These are phyloP conservation scores for Helicoverpa armigera DNA, from an alignment of 1,140 invertebrate species.

Conservation along the genomic window DNA sequence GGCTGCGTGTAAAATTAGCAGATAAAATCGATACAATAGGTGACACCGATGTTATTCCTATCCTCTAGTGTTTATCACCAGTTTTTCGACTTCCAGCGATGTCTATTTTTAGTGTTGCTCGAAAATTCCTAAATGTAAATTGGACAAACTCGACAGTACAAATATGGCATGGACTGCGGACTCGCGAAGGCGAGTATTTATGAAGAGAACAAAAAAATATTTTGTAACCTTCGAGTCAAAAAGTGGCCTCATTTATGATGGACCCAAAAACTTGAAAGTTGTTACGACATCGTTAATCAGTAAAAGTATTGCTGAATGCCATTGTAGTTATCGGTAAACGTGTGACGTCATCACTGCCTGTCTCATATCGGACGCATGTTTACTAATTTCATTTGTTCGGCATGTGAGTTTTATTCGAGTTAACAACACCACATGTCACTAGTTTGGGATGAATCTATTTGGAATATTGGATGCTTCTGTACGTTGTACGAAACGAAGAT, in stretches of 20 bases:
- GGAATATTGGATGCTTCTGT: slow-evolving; percentile 18
- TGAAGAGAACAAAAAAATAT: slow-evolving; percentile 1
- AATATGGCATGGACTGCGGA: slow-evolving; percentile 31
- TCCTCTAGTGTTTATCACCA: slow-evolving; percentile 25
- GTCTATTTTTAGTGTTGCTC: slow-evolving; percentile 39
- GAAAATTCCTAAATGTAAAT: slow-evolving; percentile 38
- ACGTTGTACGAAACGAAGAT: slow-evolving; percentile 26
- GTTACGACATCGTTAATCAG: slow-evolving; percentile 41
- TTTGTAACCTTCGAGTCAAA: slow-evolving; percentile 19
- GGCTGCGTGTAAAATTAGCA: slow-evolving; percentile 39
- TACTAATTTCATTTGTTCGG: slow-evolving; percentile 33
- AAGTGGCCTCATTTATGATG: slow-evolving; percentile 33
- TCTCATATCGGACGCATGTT: slow-evolving; percentile 42
- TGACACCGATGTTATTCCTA: slow-evolving; percentile 35
- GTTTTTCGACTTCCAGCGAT: slow-evolving; percentile 14
- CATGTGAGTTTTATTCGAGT: slow-evolving; percentile 40
- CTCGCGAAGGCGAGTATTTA: slow-evolving; percentile 35
- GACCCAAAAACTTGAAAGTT: slow-evolving; percentile 24
- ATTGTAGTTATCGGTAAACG: slow-evolving; percentile 43
- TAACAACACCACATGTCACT: slow-evolving; percentile 32
- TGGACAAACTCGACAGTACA: slow-evolving; percentile 3
- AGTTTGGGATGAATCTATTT: slow-evolving; percentile 26
- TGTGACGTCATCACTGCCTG: slow-evolving; percentile 42
- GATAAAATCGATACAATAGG: slow-evolving; percentile 35
- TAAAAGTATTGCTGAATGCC: slow-evolving; percentile 37